Evolutionary conservation across 2,888 invertebrate genomes (phyloP).

Genomic region (Augochlorella aurata): DNA sequence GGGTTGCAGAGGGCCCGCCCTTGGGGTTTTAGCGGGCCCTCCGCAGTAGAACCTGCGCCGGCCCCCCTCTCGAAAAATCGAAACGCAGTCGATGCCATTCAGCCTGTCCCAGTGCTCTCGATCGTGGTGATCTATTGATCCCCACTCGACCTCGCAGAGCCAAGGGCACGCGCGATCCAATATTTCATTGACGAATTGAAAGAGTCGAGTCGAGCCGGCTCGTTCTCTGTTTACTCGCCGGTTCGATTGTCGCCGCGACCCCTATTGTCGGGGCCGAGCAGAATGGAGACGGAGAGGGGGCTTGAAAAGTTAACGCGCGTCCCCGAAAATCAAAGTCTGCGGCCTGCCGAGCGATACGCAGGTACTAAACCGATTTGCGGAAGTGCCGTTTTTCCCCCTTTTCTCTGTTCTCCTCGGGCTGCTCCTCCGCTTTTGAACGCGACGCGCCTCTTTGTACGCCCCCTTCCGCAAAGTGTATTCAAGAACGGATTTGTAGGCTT

Average conservation of each 20-base stretch:
- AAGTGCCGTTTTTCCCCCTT: constrained; percentile 1
- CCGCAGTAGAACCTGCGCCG: constrained; percentile 71
- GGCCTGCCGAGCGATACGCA: constrained; percentile 28
- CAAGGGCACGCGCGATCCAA: constrained; percentile 70
- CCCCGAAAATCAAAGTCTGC: constrained; percentile 43
- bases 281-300: constrained; percentile 23
- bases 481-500: constrained; percentile 54
- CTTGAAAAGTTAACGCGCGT: constrained; percentile 68
- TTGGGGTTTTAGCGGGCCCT: constrained; percentile 66
- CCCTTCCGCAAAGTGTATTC: constrained; percentile 45
- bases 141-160: constrained; percentile 74
- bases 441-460: constrained; percentile 39
- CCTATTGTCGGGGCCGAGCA: constrained; percentile 41
- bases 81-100: constrained; percentile 62
- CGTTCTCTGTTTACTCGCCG: constrained; percentile 42
- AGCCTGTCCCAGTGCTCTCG: constrained; percentile 56
- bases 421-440: neutral
- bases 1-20: constrained; percentile 71
- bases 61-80: constrained; percentile 52
- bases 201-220: constrained; percentile 4
- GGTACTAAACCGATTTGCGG: constrained; percentile 35
- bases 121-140: constrained; percentile 76
- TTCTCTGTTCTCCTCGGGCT: neutral
- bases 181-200: constrained; percentile 72
- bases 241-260: constrained; percentile 58